Conservation (phyloP, 2,888 invertebrate genomes). For the Drosophila neotestacea region DNA sequence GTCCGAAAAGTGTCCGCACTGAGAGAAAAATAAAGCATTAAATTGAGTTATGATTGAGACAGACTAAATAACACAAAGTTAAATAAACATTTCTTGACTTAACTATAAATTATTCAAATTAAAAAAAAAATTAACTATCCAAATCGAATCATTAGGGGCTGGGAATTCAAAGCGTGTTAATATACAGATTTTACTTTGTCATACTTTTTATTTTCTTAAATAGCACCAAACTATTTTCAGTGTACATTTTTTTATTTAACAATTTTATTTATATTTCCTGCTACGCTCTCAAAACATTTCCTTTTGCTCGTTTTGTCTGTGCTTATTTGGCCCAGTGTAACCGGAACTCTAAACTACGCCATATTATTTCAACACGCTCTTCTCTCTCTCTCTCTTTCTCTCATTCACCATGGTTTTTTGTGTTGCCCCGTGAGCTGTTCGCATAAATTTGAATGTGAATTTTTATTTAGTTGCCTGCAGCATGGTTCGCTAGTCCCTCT, state of each 20-base stretch:
- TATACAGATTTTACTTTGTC: not conserved
- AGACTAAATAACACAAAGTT: not conserved
- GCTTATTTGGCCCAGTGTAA: conserved; percentile 24
- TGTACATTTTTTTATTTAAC: not conserved
- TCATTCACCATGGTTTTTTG: not conserved
- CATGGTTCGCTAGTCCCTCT: not conserved
- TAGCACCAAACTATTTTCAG: not conserved
- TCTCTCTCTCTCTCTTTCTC: not conserved
- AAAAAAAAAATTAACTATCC: no score
- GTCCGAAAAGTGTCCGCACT: conserved; percentile 10
- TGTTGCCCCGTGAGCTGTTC: conserved; percentile 27
- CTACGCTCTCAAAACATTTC: not conserved
- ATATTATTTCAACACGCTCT: conserved; percentile 50
- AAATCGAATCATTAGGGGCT: no score
- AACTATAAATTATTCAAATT: no score
- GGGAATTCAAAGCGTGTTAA: no score
- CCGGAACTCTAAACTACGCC: conserved; percentile 46
- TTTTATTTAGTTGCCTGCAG: conserved; percentile 46
- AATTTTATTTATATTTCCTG: not conserved
- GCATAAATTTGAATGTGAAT: conserved; percentile 65
- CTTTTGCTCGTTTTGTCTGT: not conserved
- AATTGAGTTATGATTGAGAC: not conserved
- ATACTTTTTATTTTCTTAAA: not conserved
- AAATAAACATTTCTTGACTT: no score
- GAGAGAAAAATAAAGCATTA: conserved; percentile 1